Evolutionary conservation across 2,888 invertebrate genomes (phyloP), one percentile per base, ranked within the genome.

Genomic region (Eilema caniola): DNA sequence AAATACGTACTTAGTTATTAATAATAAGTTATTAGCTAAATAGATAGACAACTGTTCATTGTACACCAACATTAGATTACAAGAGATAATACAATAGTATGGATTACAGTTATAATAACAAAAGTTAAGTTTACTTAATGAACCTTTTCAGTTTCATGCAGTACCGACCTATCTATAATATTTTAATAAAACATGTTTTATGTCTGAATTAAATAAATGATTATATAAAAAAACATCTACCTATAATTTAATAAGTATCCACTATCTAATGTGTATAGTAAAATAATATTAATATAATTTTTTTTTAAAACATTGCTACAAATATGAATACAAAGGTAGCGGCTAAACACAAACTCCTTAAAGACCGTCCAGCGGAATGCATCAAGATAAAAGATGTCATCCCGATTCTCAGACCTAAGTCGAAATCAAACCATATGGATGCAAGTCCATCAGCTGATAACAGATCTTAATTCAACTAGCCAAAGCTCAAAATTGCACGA

Each of bases 371-470:
- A 89, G 87, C 85, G 92, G 93, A 94, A 94, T 94, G 92, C 92
- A 92, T 93, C 92, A 90, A 90, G 94, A 95, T 95, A 94, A 94
- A 94, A 90, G 92, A 94, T 94, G 94, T 94, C 94, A 94, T 93
- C 93, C 93, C 90, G 91, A 93, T 92, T 91, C 90, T 88, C 87
- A 86, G 89, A 89, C 89, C 86, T 87, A 88, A 90, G 84, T 88
- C 89, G 80, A 91, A 91, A 90, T 85, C 88, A 85, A 89, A 86
- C 86, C 87, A 88, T 85, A 86, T 87, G 81, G 78, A 79, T 75
- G 79, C 57, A 28, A 24, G 23, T 41, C 25, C 23, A 74, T 71
- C 77, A 75, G 70, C 76, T 82, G 75, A 92, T 80, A 88, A 82
- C 69, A 74, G 79, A 79, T 87, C 83, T 82, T 93, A 88, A 73